A percentile compares a stretch with the other conserved stretches of the same genome.
Conservation (phyloP, 2,113 vertebrate species). For the Mirounga angustirostris region DNA sequence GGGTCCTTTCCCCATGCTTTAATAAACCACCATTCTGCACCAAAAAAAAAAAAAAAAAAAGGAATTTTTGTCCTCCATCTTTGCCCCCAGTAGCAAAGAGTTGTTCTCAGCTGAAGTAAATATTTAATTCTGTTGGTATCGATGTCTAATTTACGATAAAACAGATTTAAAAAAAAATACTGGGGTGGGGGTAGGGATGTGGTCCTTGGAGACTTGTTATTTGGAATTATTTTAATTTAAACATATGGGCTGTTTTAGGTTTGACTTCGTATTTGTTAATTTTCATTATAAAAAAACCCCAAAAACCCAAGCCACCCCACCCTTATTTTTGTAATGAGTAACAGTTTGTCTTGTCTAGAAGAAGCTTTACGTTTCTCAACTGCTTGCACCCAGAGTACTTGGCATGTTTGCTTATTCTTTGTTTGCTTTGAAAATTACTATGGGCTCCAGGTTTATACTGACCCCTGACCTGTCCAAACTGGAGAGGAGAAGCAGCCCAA, state of each 20-base stretch:
- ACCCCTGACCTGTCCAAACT: neutral
- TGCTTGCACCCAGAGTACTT: constrained; percentile 9
- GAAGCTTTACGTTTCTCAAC: constrained; percentile 71
- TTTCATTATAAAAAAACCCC: constrained; percentile 62
- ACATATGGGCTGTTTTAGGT: constrained; percentile 66
- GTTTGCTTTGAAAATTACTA: constrained; percentile 44
- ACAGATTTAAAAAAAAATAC: constrained; percentile 55
- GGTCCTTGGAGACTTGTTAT: constrained; percentile 63
- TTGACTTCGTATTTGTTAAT: constrained; percentile 76
- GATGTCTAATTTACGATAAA: constrained; percentile 71
- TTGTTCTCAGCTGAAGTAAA: constrained; percentile 79
- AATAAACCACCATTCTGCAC: too few relatives aligned
- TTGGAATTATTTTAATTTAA: constrained; percentile 83
- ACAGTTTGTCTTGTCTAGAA: constrained; percentile 72
- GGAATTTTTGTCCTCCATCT: constrained; percentile 82
- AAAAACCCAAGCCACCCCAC: constrained; percentile 23
- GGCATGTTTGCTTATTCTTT: constrained; percentile 46
- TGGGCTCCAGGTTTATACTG: neutral
- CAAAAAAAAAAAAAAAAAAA: constrained; percentile 26
- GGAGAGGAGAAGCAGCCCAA: neutral
- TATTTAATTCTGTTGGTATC: constrained; percentile 79
- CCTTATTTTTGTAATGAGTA: constrained; percentile 75
- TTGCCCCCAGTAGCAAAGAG: constrained; percentile 68
- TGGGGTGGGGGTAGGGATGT: neutral
- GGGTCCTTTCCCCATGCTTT: too few relatives aligned